phyloP scores from a whole-genome alignment of 2,797 vertebrate species.

The Cyprinodon diabolis region DNA sequence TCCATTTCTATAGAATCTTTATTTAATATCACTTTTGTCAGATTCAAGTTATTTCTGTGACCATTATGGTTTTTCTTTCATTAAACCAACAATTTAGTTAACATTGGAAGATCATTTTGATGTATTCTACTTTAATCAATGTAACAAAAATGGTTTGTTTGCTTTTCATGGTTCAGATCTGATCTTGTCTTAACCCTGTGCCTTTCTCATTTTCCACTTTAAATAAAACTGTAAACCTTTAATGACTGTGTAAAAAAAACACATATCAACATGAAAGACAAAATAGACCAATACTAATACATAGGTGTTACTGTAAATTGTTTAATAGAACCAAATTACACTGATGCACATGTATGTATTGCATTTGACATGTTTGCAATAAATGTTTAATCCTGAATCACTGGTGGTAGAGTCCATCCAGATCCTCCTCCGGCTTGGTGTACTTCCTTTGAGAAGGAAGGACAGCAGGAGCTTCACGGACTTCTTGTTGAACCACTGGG shows the following conservation, averaged over 20 bases:
- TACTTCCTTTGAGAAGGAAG: slow-evolving; percentile 40
- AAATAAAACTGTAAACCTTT: slow-evolving; percentile 35
- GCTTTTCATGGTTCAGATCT: slow-evolving; percentile 1
- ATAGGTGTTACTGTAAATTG: slow-evolving; percentile 1
- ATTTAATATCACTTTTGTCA: too few relatives aligned
- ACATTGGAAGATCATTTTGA: background rate
- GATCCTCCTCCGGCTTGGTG: slow-evolving; percentile 76
- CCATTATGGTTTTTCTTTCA: too few relatives aligned
- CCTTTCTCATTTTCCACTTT: slow-evolving; percentile 1
- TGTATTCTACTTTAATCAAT: slow-evolving; percentile 6
- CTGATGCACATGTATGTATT: background rate
- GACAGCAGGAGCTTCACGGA: slow-evolving; percentile 12
- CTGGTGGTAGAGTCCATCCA: slow-evolving; percentile 72
- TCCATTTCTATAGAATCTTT: too few relatives aligned
- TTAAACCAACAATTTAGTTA: too few relatives aligned
- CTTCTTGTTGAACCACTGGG: background rate
- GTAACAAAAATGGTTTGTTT: slow-evolving; percentile 12
- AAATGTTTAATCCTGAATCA: slow-evolving; percentile 30
- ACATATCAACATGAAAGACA: slow-evolving; percentile 18
- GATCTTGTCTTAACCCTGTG: background rate
- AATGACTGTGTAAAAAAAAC: slow-evolving; percentile 1
- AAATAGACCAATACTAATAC: background rate
- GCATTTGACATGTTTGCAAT: background rate
- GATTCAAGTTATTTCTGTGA: too few relatives aligned
- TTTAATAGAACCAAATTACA: slow-evolving; percentile 18